Evolutionary conservation across 2,113 vertebrate genomes (phyloP).

Genomic region (Xiphophorus couchianus): DNA sequence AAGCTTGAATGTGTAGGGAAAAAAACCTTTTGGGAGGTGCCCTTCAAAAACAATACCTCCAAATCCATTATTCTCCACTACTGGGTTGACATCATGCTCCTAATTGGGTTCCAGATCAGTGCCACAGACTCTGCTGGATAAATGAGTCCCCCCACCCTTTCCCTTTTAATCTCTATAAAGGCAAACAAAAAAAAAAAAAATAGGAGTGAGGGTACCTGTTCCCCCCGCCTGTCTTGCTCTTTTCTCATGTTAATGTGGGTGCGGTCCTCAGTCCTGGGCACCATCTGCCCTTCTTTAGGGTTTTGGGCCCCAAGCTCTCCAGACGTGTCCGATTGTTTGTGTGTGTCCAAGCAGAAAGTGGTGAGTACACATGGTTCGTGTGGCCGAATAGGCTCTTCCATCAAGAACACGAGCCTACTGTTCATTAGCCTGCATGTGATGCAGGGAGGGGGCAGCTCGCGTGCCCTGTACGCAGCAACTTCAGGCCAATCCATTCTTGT

Average conservation of each 20-base stretch:
- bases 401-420: conserved; percentile 67
- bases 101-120: conserved; percentile 60
- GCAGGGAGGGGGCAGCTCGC: conserved; percentile 43
- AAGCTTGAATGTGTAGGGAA: neutral
- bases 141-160: conserved; percentile 49
- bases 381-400: conserved; percentile 55
- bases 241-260: conserved; percentile 79
- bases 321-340: conserved; percentile 76
- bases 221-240: conserved; percentile 60
- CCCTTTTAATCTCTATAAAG: conserved; percentile 50
- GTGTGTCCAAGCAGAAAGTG: conserved; percentile 80
- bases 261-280: conserved; percentile 60
- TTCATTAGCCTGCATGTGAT: conserved; percentile 68
- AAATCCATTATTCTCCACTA: conserved; percentile 24
- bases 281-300: conserved; percentile 79
- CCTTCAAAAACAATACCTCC: neutral
- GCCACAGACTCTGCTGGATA: conserved; percentile 47
- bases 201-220: conserved; percentile 68
- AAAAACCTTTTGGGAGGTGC: neutral
- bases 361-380: conserved; percentile 63
- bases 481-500: conserved; percentile 29
- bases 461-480: conserved; percentile 51
- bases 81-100: conserved; percentile 47
- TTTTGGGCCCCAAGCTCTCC: conserved; percentile 71
- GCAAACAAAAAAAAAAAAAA: conserved; percentile 30